Evolutionary conservation across 2,888 invertebrate species (phyloP), one percentile per base, ranked within the genome.

Genomic region (Leptinotarsa peninsularis): DNA sequence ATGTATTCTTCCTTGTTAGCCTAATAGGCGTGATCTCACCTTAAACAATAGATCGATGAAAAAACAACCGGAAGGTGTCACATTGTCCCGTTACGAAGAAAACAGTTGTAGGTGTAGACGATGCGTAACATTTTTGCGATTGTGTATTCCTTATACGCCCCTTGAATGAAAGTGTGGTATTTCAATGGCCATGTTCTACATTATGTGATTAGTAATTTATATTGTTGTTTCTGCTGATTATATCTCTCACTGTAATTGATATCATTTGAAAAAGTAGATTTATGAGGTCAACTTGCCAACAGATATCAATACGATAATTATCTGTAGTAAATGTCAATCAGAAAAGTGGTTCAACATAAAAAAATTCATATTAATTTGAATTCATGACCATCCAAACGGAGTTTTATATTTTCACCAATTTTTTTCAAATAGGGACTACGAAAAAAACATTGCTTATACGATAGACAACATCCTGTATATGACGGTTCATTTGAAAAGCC

Each of bases 101-200:
- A 70, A 70, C 56, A 58, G 70, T 70, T 70, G 70, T 70, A 58
- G 70, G 58, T 70, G 70, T 70, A 58, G 58, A 58, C 14, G 15
- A 17, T 70, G 60, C 49, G 49, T 70, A 70, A 63, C 33, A 63
- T 63, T 70, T 58, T 70, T 70, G 23, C 21, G 49, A 58, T 58
- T 21, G n/a, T 58, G 4, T 7, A 5, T 70, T 49, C 58, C 58
- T 58, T 21, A 56, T 43, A 70, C 70, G 70, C 70, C 70, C 49
- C 33, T 58, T 70, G 33, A 63, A 63, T 63, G 63, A 43, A 58
- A 43, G 18, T 43, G 63, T 33, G 27, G 63, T 43, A 63, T 63
- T 17, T 43, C n/a, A 43, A 63, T 63, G 43, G 63, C 33, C 63
- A n/a, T 63, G 63, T 43, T 63, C 63, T 15, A 33, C 7, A 33